Evolutionary conservation across 2,113 vertebrate species (phyloP).

Genomic region (Podarcis cretensis): DNA sequence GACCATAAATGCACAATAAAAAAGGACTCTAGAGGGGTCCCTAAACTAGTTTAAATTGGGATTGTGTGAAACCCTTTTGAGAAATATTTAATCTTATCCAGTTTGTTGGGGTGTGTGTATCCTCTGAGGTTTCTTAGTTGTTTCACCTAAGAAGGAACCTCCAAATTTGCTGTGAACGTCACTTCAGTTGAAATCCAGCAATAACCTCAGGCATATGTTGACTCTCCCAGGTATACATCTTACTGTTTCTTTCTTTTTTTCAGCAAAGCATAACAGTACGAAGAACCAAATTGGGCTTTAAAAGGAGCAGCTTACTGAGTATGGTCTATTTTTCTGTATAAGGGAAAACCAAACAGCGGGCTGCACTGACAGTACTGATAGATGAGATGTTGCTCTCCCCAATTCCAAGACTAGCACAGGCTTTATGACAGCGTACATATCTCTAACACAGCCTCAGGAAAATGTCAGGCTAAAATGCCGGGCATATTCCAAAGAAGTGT

Average conservation of each 20-base stretch:
- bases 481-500: conserved; percentile 39
- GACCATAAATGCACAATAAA: background rate
- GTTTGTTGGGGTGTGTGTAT: background rate
- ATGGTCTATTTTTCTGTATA: background rate
- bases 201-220: background rate
- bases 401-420: rapidly evolving
- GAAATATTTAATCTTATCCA: background rate
- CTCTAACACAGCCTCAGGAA: conserved; percentile 33
- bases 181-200: background rate
- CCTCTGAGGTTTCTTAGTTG: no score
- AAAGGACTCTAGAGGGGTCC: background rate
- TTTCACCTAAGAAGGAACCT: background rate
- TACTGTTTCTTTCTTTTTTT: no score
- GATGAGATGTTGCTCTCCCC: conserved; percentile 23
- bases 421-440: conserved; percentile 29
- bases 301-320: background rate
- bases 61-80: background rate
- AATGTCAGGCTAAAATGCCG: conserved; percentile 18
- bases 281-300: background rate
- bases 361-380: background rate
- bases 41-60: background rate
- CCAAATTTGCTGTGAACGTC: background rate
- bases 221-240: background rate
- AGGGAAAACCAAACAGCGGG: conserved; percentile 2
- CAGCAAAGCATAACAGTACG: background rate